Conservation (phyloP, 2,888 invertebrate species). For the Ophonus ardosiacus region DNA sequence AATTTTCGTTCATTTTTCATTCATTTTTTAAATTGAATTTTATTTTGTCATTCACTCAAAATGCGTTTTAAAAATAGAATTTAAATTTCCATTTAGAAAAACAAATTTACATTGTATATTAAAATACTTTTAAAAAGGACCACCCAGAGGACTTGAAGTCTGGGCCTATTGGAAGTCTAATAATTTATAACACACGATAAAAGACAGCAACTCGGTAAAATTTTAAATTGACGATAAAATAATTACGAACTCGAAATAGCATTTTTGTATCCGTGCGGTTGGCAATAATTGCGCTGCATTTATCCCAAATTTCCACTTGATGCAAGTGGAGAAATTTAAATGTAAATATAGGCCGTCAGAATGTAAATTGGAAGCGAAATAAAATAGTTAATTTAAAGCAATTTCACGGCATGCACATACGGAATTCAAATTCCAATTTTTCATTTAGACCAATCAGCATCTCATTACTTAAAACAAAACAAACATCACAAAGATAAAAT, state of each 20-base stretch:
- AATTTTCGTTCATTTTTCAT: background rate
- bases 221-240: background rate
- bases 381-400: slow-evolving; percentile 55
- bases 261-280: background rate
- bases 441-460: slow-evolving; percentile 58
- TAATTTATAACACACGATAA: too few species aligned
- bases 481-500: slow-evolving; percentile 51
- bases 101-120: background rate
- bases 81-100: slow-evolving; percentile 2
- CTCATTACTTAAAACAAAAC: slow-evolving; percentile 52
- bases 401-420: slow-evolving; percentile 35
- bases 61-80: slow-evolving; percentile 6
- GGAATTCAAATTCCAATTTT: slow-evolving; percentile 46
- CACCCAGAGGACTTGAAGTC: too few species aligned
- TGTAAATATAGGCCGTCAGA: slow-evolving; percentile 44
- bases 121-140: background rate
- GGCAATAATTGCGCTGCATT: background rate
- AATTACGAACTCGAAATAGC: background rate
- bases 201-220: too few species aligned
- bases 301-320: background rate
- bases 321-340: slow-evolving; percentile 40
- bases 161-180: too few species aligned
- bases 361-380: slow-evolving; percentile 44
- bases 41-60: background rate
- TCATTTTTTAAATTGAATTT: slow-evolving; percentile 12